phyloP scores from a whole-genome alignment of 1,140 invertebrate species.

The Acromyrmex charruanus region DNA sequence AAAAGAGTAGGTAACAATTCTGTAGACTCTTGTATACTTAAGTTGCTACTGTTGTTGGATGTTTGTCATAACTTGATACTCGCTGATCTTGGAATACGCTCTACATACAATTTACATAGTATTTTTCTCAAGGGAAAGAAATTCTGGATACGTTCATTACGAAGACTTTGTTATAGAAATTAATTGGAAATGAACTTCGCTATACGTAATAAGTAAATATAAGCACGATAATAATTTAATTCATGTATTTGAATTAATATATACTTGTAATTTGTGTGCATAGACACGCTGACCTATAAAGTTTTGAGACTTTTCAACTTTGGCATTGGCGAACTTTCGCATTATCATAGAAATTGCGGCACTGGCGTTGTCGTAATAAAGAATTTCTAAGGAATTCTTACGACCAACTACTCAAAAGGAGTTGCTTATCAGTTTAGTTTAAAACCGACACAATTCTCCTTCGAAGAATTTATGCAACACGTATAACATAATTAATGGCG shows the following conservation, averaged over 20 bases:
- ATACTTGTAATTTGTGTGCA: not conserved
- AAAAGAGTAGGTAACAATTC: constrained; percentile 5
- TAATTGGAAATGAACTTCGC: not conserved
- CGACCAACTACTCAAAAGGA: constrained; percentile 11
- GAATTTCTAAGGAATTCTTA: constrained; percentile 38
- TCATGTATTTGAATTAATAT: not conserved
- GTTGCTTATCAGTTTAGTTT: constrained; percentile 23
- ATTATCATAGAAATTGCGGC: constrained; percentile 60
- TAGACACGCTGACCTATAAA: constrained; percentile 16
- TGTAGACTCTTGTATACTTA: not conserved
- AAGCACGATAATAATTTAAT: not conserved
- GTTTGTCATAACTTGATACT: constrained; percentile 6
- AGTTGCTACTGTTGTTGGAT: not conserved
- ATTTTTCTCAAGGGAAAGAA: not conserved
- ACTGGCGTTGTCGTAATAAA: constrained; percentile 29
- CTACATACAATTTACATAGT: not conserved
- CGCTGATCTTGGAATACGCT: not conserved
- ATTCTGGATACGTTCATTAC: not conserved
- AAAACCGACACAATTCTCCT: constrained; percentile 1
- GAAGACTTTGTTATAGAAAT: not conserved
- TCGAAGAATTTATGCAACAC: constrained; percentile 18
- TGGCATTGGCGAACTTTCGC: constrained; percentile 21
- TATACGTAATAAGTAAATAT: not conserved
- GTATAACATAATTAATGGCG: constrained; percentile 31
- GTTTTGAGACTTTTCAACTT: constrained; percentile 29